Evolutionary conservation across 2,113 vertebrate genomes (phyloP), one percentile per base, ranked within the genome.

Genomic region (Thymallus thymallus): DNA sequence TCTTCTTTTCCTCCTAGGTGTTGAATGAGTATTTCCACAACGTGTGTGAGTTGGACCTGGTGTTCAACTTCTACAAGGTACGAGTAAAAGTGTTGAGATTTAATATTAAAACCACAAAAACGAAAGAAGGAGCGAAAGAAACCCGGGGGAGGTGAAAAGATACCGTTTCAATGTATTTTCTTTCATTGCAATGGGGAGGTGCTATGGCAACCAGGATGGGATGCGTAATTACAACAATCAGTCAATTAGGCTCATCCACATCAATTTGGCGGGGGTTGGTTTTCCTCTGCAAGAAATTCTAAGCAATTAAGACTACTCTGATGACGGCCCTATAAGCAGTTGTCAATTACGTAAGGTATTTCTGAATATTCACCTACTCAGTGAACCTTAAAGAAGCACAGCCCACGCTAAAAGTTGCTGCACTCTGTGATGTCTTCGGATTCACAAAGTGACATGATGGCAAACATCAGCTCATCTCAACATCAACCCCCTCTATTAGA

Each of bases 1-100:
- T 66, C 66, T 12, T 66, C 56, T 76, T 41, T 10, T 10, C 14
- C 84, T 4, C 12, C 71, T 12, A 98, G 96, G 96, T 98, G 80
- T 90, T 98, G 88, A 98, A 98, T 3, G 96, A 98, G 55, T 98
- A 98, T 86, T 98, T 98, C 86, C 96, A 98, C 92, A 98, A 98
- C 0, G 96, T 98, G 82, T 98, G 96, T 4, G 96, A 98, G 71
- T 86, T 98, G 77, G 96, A 98, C 81, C 90, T 98, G 60, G 96
- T 98, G 69, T 98, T 98, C 90, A 98, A 98, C 87, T 98, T 98
- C 91, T 98, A 98, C 85, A 98, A 97, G 96, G 96, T 97, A 88
- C 81, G 90, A 26, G 4, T 0, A 48, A 0, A 60, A 45, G 20
- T 71, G 20, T 56, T 41, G 35, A 30, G 30, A 12, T 68, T 80